Base-by-base conservation (phyloP, 1,140 invertebrate genomes). In the Aphaenogaster floridana region DNA sequence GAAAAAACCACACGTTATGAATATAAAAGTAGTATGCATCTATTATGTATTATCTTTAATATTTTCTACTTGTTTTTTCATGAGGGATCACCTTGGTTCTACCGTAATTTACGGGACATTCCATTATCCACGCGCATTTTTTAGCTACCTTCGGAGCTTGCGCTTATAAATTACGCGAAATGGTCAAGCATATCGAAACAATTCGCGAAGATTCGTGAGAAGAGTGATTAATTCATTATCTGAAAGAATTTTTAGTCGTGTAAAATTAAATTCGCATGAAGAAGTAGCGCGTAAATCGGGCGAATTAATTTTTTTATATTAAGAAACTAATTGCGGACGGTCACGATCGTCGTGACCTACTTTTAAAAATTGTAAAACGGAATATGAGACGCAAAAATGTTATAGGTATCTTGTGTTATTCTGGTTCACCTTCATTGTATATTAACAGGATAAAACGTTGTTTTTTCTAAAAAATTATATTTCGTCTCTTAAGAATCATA, bases 251-350 rank as follows among this genome's bases (percentile, higher is more conserved):
- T 52, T 68, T 52, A 52, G 28, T 61, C 17, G 28, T 42, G 17
- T 15, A 54, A 34, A n/a, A 39, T 17, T 39, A 61, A 52, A 84
- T 39, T 17, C 21, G 66, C 78, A 15, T 21, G 57, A 21, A 48
- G 13, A 48, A 63, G 28, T 52, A 74, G 52, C 39, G 80, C 79
- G 39, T 74, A 59, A 83, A 84, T 76, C 69, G 45, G 28, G 13
- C n/a, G 28, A 21, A 48, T 76, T 74, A 36, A 76, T 76, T 76
- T 84, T 66, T 84, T 76, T 39, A 74, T 84, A 83, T 59, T 61
- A 76, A 61, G 52, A 59, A 63, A 83, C 68, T 74, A 59, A 74
- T 39, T 74, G 42, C 68, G 68, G 28, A 76, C 54, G 28, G 54
- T 61, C 80, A 83, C 80, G 68, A 74, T 61, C 28, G 68, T 74